Percentiles rank a stretch among this genome's conserved stretches.
Evolutionary conservation across 2,797 vertebrate species (phyloP).

Genomic region (Gymnocypris eckloni): DNA sequence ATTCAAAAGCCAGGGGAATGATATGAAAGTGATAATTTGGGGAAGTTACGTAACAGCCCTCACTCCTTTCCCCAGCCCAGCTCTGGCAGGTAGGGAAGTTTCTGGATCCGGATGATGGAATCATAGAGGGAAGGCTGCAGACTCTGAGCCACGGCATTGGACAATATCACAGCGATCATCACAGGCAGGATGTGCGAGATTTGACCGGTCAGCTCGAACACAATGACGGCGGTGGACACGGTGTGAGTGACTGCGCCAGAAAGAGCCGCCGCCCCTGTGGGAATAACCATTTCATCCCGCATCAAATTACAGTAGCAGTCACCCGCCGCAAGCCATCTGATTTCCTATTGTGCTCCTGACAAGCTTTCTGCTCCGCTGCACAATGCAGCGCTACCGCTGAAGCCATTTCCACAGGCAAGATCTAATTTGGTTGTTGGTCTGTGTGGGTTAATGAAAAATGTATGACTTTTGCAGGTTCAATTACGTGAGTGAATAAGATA

Average conservation of each 20-base stretch:
- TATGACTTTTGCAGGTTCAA: constrained; percentile 57
- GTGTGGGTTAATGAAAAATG: constrained; percentile 61
- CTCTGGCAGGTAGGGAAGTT: constrained; percentile 96
- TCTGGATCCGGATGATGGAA: constrained; percentile 99
- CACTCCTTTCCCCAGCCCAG: constrained; percentile 98
- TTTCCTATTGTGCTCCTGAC: constrained; percentile 53
- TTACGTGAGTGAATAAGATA: constrained; percentile 56
- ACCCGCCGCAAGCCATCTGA: constrained; percentile 46
- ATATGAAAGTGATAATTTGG: constrained; percentile 8
- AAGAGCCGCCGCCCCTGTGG: constrained; percentile 89
- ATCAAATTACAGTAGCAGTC: constrained; percentile 53
- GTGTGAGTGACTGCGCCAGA: constrained; percentile 98
- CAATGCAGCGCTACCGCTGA: constrained; percentile 40
- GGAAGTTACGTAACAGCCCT: constrained; percentile 61
- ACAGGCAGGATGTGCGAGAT: constrained; percentile 98
- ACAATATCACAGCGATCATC: constrained; percentile 98
- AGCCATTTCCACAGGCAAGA: constrained; percentile 66
- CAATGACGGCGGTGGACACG: constrained; percentile 96
- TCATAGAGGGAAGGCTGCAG: constrained; percentile 97
- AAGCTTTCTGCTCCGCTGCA: constrained; percentile 53
- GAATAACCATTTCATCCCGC: constrained; percentile 23
- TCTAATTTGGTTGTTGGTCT: constrained; percentile 60
- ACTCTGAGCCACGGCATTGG: constrained; percentile 95
- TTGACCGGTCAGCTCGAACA: constrained; percentile 97
- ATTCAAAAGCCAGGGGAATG: constrained; percentile 6